These are phyloP conservation scores for Aelia acuminata DNA, from an alignment of 2,888 invertebrate species.

Conservation along the genomic window DNA sequence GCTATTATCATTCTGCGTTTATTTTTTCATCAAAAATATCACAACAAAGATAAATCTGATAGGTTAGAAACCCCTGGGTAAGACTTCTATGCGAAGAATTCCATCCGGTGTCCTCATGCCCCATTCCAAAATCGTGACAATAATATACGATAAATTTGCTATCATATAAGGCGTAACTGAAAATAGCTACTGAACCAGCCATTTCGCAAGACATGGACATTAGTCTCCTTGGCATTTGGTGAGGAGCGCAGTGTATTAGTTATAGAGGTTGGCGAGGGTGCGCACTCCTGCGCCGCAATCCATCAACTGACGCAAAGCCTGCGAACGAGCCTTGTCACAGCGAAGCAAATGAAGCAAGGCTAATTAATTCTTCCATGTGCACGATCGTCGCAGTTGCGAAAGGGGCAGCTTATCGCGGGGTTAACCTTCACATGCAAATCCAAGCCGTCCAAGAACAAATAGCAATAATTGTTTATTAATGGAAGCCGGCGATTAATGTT, in stretches of 20 bases:
- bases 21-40: too few species aligned
- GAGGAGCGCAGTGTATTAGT: slow-evolving; percentile 6
- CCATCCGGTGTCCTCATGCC: too few species aligned
- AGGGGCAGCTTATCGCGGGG: background rate
- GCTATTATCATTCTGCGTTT: too few species aligned
- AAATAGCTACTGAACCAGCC: background rate
- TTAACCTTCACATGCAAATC: slow-evolving; percentile 33
- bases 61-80: too few species aligned
- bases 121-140: background rate
- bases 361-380: slow-evolving; percentile 39
- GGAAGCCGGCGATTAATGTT: background rate
- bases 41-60: too few species aligned
- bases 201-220: background rate
- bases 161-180: background rate
- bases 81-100: too few species aligned
- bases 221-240: slow-evolving; percentile 23
- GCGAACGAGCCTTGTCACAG: slow-evolving; percentile 8
- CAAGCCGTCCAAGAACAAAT: background rate
- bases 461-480: slow-evolving; percentile 28
- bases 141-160: background rate
- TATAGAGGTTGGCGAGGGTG: background rate
- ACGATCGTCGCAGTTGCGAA: slow-evolving; percentile 10
- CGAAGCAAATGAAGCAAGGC: slow-evolving; percentile 34
- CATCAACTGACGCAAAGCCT: slow-evolving; percentile 25
- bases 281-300: slow-evolving; percentile 9